Percentiles rank a stretch among this genome's conserved stretches.
These are phyloP conservation scores for Hypomecis atomaria DNA, from an alignment of 2,888 invertebrate genomes.

Conservation along the genomic window DNA sequence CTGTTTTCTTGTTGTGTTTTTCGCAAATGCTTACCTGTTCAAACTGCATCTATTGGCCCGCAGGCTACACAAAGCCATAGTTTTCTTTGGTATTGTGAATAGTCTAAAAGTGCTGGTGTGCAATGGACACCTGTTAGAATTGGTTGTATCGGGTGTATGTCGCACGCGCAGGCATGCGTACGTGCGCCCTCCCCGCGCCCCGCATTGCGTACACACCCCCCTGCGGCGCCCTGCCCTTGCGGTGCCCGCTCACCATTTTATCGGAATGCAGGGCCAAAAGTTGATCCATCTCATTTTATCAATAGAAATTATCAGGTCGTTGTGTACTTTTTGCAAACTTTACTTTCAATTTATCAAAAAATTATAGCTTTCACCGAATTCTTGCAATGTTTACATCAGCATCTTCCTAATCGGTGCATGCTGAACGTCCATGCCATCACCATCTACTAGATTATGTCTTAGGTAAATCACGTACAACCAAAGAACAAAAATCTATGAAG, in stretches of 20 bases:
- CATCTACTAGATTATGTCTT: neutral
- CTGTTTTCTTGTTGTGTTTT: no score
- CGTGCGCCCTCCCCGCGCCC: conserved; percentile 47
- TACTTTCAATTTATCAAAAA: no score
- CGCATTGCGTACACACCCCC: conserved; percentile 42
- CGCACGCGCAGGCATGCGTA: conserved; percentile 78
- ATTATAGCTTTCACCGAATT: no score
- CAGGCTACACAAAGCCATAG: neutral
- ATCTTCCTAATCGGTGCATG: neutral
- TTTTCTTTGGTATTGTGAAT: conserved; percentile 41
- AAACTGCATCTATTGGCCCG: conserved; percentile 38
- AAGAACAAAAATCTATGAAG: neutral
- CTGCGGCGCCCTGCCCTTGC: conserved; percentile 42
- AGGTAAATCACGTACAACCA: neutral
- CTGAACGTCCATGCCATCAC: neutral
- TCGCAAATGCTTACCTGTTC: conserved; percentile 15
- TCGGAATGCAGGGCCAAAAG: conserved; percentile 76
- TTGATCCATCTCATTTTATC: conserved; percentile 69
- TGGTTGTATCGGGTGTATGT: conserved; percentile 65
- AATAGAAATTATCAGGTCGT: conserved; percentile 59
- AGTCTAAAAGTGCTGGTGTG: conserved; percentile 38
- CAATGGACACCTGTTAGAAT: conserved; percentile 71
- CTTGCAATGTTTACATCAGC: neutral
- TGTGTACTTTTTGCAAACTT: conserved; percentile 35
- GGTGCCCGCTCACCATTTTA: conserved; percentile 69